phyloP scores from a whole-genome alignment of 2,797 vertebrate species.

The Premnoplex brunnescens region DNA sequence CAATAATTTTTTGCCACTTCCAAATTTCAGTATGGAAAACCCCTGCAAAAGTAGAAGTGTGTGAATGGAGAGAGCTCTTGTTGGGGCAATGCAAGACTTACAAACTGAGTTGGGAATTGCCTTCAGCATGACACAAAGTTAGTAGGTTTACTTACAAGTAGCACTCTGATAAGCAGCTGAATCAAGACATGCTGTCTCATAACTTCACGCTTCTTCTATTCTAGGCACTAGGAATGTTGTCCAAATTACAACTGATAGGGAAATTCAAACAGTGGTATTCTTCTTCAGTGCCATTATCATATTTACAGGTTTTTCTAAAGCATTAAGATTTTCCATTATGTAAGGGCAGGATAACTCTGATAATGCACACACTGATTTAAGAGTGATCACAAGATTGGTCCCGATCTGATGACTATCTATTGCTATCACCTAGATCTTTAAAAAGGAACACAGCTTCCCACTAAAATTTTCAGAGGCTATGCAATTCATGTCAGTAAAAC shows the following conservation, averaged over 20 bases:
- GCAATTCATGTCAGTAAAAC: not conserved
- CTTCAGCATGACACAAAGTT: not conserved
- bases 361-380: not conserved
- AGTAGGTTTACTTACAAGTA: not conserved
- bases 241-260: not conserved
- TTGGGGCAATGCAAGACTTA: not conserved
- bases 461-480: not conserved
- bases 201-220: not conserved
- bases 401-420: not conserved
- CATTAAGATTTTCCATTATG: not conserved
- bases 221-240: not conserved
- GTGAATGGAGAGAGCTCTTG: not conserved
- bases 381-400: not conserved
- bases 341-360: not conserved
- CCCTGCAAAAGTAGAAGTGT: not conserved
- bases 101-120: not conserved
- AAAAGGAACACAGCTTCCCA: not conserved
- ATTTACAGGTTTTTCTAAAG: not conserved
- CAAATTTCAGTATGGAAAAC: not conserved
- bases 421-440: not conserved
- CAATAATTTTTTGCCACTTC: not conserved
- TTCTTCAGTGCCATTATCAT: not conserved
- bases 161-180: not conserved
- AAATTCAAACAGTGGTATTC: not conserved
- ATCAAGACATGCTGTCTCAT: not conserved